Evolutionary conservation across 2,797 vertebrate species (phyloP).

Genomic region (Sus cebifrons): DNA sequence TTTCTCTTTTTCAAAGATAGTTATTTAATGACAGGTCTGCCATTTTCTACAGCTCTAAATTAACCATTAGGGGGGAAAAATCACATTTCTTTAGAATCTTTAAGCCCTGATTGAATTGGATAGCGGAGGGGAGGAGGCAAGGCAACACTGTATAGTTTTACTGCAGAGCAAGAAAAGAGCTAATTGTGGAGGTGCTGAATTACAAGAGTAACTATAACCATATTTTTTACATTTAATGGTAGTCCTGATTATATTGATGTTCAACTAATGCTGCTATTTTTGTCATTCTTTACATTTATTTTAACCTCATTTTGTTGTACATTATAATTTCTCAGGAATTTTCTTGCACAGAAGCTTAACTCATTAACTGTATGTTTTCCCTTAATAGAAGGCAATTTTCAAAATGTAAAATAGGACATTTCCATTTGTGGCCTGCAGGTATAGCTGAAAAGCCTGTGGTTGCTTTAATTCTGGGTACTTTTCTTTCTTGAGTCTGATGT

Average conservation of each 20-base stretch:
- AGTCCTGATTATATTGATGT: background rate
- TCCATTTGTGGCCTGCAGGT: conserved; percentile 16
- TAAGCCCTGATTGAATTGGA: background rate
- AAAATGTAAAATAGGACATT: conserved; percentile 46
- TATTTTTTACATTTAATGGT: conserved; percentile 24
- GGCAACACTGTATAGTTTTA: background rate
- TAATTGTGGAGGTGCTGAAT: background rate
- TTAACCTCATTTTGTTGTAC: conserved; percentile 61
- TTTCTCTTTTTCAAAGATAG: conserved; percentile 4
- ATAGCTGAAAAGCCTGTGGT: conserved; percentile 37
- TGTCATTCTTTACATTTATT: conserved; percentile 43
- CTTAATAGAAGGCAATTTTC: conserved; percentile 68
- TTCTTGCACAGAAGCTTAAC: conserved; percentile 52
- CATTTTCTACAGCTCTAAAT: conserved; percentile 8
- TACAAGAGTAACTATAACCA: background rate
- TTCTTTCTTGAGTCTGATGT: background rate
- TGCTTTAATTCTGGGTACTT: background rate
- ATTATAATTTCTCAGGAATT: conserved; percentile 37
- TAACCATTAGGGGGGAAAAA: background rate
- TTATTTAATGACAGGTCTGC: conserved; percentile 23
- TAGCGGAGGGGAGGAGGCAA: background rate
- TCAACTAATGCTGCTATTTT: conserved; percentile 64
- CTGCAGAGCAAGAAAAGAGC: background rate
- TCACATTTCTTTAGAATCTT: conserved; percentile 16
- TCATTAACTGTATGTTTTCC: conserved; percentile 58